Evolutionary conservation across 2,888 invertebrate species (phyloP), one percentile per base, ranked within the genome.

Genomic region (Trypoxylon attenuatum): DNA sequence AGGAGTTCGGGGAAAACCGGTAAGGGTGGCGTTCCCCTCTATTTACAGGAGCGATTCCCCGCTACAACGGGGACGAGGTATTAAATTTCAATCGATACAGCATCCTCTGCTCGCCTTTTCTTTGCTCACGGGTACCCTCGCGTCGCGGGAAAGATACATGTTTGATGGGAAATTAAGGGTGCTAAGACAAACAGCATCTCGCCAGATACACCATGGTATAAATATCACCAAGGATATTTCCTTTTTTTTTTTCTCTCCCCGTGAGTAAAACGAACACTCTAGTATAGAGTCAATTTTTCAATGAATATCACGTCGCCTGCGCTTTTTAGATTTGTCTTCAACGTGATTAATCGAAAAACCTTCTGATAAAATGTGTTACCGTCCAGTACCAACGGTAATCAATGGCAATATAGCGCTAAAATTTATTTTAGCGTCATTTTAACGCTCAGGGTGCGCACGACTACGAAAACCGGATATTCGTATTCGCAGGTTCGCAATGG

Each of bases 31-130:
- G 57, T 64, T 72, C 79, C 79, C 80, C 79, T 80, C 72, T 83
- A 83, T 84, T 84, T 84, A 78, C 82, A 77, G 65, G 76, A 71
- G 78, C 71, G 79, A 79, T 79, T 69, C 77, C 69, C 63, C 54
- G 64, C 50, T 60, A 68, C 75, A 70, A 64, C 62, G 67, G 77
- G 77, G 81, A 80, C 74, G 65, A 78, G 81, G 82, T 84, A 84
- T 84, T 84, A 84, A 84, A 84, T 84, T 84, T 84, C 84, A 84
- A 84, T 84, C 83, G 82, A 84, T 84, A 81, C 73, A 76, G 71
- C 80, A 76, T 75, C 74, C 72, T 74, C 47, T 69, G 68, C 65
- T 73, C 59, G 73, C 66, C 73, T 76, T 78, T 77, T 76, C 74
- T 73, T 73, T 73, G 41, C 69, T 54, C 69, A 59, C 47, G n/a